Evolutionary conservation across 1,140 invertebrate species (phyloP).

Genomic region (Steinernema khuongi): DNA sequence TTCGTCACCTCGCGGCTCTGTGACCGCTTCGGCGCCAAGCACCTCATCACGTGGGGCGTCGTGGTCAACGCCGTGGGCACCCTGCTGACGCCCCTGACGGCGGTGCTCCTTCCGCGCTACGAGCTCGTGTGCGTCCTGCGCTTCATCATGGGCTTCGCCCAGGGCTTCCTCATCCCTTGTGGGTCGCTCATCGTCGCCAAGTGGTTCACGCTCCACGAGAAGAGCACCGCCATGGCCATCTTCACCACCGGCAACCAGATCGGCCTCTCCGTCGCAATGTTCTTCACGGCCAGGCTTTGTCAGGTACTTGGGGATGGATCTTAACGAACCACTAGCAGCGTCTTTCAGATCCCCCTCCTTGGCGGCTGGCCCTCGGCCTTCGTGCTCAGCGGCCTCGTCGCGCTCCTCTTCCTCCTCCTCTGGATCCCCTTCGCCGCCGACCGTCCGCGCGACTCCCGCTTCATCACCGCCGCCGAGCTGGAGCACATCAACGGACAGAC

Average conservation of each 20-base stretch:
- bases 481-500: conserved; percentile 27
- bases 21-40: conserved; percentile 26
- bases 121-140: conserved; percentile 1
- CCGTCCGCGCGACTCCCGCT: conserved; percentile 23
- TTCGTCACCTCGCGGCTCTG: conserved; percentile 6
- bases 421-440: conserved; percentile 24
- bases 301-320: too few species aligned
- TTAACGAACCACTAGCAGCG: too few species aligned
- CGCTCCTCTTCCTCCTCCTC: conserved; percentile 19
- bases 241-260: conserved; percentile 38
- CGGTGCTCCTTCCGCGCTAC: conserved; percentile 13
- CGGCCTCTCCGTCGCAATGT: conserved; percentile 30
- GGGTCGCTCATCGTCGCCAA: conserved; percentile 31
- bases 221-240: conserved; percentile 33
- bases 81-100: conserved; percentile 20
- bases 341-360: conserved; percentile 6
- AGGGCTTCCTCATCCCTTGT: conserved; percentile 32
- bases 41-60: conserved; percentile 19
- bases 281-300: conserved; percentile 27
- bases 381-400: conserved; percentile 26
- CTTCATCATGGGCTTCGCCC: conserved; percentile 32
- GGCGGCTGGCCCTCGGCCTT: conserved; percentile 34
- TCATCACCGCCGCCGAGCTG: conserved; percentile 31
- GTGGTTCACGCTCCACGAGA: conserved; percentile 33
- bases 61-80: conserved; percentile 24